These are phyloP conservation scores for Drosophila biarmipes DNA, from an alignment of 1,140 invertebrate species.

Conservation along the genomic window DNA sequence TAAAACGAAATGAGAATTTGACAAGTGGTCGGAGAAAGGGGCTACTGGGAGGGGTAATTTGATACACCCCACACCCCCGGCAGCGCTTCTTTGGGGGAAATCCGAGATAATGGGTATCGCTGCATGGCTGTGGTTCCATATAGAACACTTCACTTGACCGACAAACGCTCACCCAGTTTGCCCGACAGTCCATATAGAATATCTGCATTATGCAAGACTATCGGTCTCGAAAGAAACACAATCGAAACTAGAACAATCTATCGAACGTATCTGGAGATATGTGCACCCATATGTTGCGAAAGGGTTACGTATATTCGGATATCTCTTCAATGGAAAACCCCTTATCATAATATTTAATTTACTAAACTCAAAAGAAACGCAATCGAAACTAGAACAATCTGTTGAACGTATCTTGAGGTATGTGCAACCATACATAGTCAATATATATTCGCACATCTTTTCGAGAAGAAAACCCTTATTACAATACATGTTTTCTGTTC, in stretches of 20 bases:
- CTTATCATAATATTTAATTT: too few relatives aligned
- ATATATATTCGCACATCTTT: too few relatives aligned
- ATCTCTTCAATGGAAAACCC: too few relatives aligned
- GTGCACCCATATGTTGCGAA: background rate
- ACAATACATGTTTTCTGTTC: too few relatives aligned
- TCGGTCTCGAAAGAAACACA: background rate
- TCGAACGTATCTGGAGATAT: constrained; percentile 21
- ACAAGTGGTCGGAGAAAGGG: constrained; percentile 8
- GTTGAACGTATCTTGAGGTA: constrained; percentile 17
- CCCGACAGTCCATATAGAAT: constrained; percentile 31
- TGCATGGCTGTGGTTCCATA: constrained; percentile 9
- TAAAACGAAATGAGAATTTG: constrained; percentile 52
- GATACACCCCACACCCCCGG: constrained; percentile 41
- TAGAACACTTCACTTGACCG: constrained; percentile 53
- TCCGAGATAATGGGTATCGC: constrained; percentile 43
- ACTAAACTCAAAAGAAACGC: background rate
- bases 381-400: constrained; percentile 38
- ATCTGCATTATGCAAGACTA: constrained; percentile 42
- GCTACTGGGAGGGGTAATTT: constrained; percentile 38
- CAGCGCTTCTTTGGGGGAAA: constrained; percentile 21
- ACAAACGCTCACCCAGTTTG: constrained; percentile 47
- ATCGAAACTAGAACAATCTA: constrained; percentile 39
- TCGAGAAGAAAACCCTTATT: too few relatives aligned
- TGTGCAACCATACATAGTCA: background rate
- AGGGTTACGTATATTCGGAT: background rate